These are phyloP conservation scores for Manis crassicaudata DNA, from an alignment of 2,797 vertebrate species.

Conservation along the genomic window DNA sequence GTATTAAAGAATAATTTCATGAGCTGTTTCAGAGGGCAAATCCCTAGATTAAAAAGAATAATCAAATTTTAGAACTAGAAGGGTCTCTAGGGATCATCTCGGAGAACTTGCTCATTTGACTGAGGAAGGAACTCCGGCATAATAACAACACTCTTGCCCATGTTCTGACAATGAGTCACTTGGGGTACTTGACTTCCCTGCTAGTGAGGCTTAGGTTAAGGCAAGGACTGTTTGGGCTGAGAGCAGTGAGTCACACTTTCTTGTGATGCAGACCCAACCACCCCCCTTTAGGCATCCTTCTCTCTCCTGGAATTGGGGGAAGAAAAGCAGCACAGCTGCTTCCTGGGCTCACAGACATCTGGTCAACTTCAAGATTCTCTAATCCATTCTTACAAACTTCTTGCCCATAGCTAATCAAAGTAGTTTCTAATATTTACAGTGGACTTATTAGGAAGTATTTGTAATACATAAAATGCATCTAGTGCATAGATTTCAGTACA, in stretches of 20 bases:
- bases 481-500: too few relatives aligned
- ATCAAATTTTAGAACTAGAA: constrained; percentile 3
- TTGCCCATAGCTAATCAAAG: neutral
- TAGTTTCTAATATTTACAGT: neutral
- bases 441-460: neutral
- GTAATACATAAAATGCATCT: neutral
- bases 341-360: neutral
- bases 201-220: neutral
- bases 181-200: neutral
- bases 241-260: neutral
- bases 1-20: constrained; percentile 38
- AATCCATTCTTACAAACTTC: neutral
- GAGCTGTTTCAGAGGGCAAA: constrained; percentile 43
- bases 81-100: neutral
- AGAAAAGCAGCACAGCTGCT: neutral
- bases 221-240: neutral
- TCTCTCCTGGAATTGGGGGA: neutral
- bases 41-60: neutral
- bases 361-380: neutral
- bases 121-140: neutral
- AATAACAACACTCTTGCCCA: neutral
- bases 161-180: neutral
- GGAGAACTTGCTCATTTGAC: neutral
- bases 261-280: neutral
- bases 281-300: neutral